Base-by-base conservation (phyloP, 2,888 invertebrate genomes). In the Sycophila texana region DNA sequence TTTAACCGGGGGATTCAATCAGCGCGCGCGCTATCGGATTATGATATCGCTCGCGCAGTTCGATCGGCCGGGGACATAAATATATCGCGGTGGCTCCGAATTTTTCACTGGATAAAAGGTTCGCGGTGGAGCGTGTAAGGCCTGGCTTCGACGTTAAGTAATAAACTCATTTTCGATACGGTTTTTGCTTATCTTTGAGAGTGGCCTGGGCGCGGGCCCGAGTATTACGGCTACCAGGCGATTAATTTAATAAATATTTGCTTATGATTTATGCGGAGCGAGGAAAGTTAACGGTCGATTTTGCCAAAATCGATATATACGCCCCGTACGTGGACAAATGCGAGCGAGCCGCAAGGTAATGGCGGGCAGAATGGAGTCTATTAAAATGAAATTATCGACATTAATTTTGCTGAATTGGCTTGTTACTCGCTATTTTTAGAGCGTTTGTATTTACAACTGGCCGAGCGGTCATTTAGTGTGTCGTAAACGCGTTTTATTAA, bases 191-290 rank as follows among this genome's bases (percentile, higher is more conserved):
- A 14, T 39, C 13, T 26, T 26, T 1, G 7, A 4, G 39, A 4
- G 39, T 10, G 1, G 39, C 39, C 39, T 10, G 39, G 7, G 39
- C 10, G 1, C 39, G 30, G 26, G 53, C 18, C 18, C 18, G 7
- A 3, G 26, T 26, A 18, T 63, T 53, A 53, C 39, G 5, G 53
- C 63, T 61, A 65, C 57, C 39, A 10, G 13, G 26, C 39, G 20
- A 30, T 58, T 71, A 71, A 71, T 66, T 71, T 57, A 71, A 77
- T 77, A 77, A 71, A 39, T 71, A 51, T 58, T 71, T 18, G 18
- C 49, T 71, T 51, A 20, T 57, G 49, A 58, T 49, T 26, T 47
- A 71, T 63, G 47, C 39, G 39, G 14, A 13, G 16, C 16, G 22
- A 14, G 3, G 51, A 66, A 66, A 77, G 30, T 51, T 74, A 58